Evolutionary conservation across 2,113 vertebrate genomes (phyloP).

Genomic region (Heloderma charlesbogerti): DNA sequence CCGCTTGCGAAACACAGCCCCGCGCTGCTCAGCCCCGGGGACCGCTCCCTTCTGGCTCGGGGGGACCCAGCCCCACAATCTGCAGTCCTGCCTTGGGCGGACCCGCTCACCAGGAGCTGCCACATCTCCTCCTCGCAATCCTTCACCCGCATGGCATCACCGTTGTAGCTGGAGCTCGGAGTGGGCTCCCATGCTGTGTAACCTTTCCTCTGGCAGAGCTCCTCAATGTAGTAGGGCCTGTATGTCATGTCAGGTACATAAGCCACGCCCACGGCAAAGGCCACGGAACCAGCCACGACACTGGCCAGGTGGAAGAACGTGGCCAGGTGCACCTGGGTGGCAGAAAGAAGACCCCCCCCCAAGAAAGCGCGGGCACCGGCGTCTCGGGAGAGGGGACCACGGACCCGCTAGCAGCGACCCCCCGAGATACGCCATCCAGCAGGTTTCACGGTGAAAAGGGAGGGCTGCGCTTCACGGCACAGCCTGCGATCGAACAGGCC

Average conservation of each 20-base stretch:
- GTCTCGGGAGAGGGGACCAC: too few species aligned
- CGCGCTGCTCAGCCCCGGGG: too few species aligned
- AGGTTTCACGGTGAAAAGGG: neutral
- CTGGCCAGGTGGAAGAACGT: slow-evolving; percentile 15
- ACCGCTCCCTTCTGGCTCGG: too few species aligned
- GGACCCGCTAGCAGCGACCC: too few species aligned
- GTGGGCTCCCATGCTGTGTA: accelerated
- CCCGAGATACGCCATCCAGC: accelerated
- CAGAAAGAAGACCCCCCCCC: too few species aligned
- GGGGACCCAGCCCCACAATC: neutral
- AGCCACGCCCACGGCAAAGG: neutral
- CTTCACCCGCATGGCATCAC: accelerated
- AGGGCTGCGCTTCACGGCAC: too few species aligned
- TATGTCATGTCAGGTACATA: accelerated
- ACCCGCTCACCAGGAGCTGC: neutral
- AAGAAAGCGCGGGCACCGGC: too few species aligned
- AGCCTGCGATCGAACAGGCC: too few species aligned
- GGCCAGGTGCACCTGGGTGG: neutral
- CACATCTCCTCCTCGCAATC: accelerated
- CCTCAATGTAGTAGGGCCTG: accelerated
- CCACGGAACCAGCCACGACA: neutral
- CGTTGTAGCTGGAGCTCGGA: accelerated
- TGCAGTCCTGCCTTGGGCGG: neutral
- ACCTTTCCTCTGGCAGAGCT: accelerated
- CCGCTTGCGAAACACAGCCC: too few species aligned